Evolutionary conservation across 2,888 invertebrate genomes (phyloP).

Genomic region (Zaprionus bogoriensis): DNA sequence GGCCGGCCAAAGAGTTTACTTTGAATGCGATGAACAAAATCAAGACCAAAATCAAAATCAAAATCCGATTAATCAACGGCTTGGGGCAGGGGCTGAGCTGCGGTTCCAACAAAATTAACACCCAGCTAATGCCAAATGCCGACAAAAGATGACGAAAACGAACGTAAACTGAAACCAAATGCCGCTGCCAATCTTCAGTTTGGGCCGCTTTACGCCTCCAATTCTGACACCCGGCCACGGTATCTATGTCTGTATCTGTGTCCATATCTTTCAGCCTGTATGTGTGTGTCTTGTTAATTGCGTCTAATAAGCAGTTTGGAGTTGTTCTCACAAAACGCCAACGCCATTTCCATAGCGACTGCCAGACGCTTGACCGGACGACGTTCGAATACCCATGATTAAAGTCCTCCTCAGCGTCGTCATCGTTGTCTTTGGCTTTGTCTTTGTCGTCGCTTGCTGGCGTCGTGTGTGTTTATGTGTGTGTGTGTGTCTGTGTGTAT

Average conservation of each 20-base stretch:
- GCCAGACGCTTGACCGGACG: slow-evolving; percentile 50
- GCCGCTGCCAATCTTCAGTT: slow-evolving; percentile 53
- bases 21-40: slow-evolving; percentile 42
- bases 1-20: slow-evolving; percentile 31
- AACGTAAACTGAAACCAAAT: slow-evolving; percentile 51
- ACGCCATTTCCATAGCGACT: slow-evolving; percentile 47
- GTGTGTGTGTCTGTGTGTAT: neutral
- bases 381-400: slow-evolving; percentile 69
- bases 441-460: slow-evolving; percentile 1
- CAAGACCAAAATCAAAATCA: slow-evolving; percentile 57
- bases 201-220: slow-evolving; percentile 46
- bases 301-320: slow-evolving; percentile 78
- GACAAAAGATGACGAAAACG: slow-evolving; percentile 67
- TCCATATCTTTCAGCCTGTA: neutral
- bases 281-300: slow-evolving; percentile 71
- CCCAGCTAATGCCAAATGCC: slow-evolving; percentile 72
- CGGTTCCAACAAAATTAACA: slow-evolving; percentile 62
- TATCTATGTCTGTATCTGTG: neutral
- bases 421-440: slow-evolving; percentile 11
- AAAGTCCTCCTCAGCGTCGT: slow-evolving; percentile 57
- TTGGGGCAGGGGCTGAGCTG: slow-evolving; percentile 21
- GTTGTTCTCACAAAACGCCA: slow-evolving; percentile 78
- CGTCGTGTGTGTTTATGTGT: slow-evolving; percentile 16
- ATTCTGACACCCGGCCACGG: slow-evolving; percentile 56
- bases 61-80: slow-evolving; percentile 72